Conservation (phyloP, 2,888 invertebrate species). For the Sinopyrophorus schimmeli region DNA sequence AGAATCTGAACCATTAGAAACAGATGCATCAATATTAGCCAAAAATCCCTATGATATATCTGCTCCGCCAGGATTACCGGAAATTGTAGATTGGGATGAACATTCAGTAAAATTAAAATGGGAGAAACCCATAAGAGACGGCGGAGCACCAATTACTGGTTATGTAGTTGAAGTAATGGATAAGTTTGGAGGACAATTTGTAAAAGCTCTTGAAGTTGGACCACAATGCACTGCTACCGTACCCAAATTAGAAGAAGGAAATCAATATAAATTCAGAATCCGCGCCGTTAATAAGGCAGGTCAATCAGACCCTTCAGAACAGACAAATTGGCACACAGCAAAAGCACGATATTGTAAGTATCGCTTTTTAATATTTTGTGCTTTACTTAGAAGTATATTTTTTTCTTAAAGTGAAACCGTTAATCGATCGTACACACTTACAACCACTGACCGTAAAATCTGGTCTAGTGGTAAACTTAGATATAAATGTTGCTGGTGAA, state of each 20-base stretch:
- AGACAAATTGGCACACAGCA: slow-evolving; percentile 89
- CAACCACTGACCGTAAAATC: slow-evolving; percentile 84
- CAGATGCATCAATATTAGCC: slow-evolving; percentile 85
- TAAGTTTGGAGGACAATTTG: slow-evolving; percentile 80
- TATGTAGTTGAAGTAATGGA: slow-evolving; percentile 93
- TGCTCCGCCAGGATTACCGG: slow-evolving; percentile 86
- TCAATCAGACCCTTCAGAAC: slow-evolving; percentile 87
- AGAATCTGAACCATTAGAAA: slow-evolving; percentile 92
- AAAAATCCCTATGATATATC: slow-evolving; percentile 97
- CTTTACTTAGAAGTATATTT: too few species aligned
- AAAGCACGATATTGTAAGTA: slow-evolving; percentile 83
- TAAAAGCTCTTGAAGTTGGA: slow-evolving; percentile 85
- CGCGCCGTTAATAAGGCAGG: slow-evolving; percentile 97
- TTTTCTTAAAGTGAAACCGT: slow-evolving; percentile 79
- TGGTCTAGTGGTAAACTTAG: slow-evolving; percentile 83
- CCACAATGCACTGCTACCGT: slow-evolving; percentile 86
- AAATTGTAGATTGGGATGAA: slow-evolving; percentile 89
- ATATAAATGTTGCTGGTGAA: slow-evolving; percentile 89
- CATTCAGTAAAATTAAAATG: slow-evolving; percentile 88
- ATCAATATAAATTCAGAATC: slow-evolving; percentile 93
- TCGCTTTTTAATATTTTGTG: too few species aligned
- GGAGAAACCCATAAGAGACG: slow-evolving; percentile 87
- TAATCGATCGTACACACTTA: slow-evolving; percentile 89
- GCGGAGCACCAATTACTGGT: slow-evolving; percentile 91
- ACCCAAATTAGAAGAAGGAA: slow-evolving; percentile 87